phyloP scores from a whole-genome alignment of 2,113 vertebrate genomes.

The Amia ocellicauda region DNA sequence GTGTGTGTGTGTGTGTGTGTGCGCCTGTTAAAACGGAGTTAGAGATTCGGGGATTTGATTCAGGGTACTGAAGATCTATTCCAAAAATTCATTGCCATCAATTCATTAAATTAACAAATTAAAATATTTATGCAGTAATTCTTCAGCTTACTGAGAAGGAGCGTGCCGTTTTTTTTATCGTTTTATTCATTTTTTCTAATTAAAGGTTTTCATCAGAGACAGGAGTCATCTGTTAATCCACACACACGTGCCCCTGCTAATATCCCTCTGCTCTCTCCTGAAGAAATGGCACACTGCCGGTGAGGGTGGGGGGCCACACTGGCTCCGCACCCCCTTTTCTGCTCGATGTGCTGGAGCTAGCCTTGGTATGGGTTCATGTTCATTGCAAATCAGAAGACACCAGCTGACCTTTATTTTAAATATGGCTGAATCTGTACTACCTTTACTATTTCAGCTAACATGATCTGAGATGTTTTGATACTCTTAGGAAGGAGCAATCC shows the following conservation, averaged over 20 bases:
- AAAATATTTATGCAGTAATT: slow-evolving; percentile 48
- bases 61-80: slow-evolving; percentile 33
- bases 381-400: too few relatives aligned
- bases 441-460: too few relatives aligned
- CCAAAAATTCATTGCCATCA: slow-evolving; percentile 38
- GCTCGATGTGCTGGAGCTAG: too few relatives aligned
- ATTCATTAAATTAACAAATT: slow-evolving; percentile 44
- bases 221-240: slow-evolving; percentile 20
- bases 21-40: slow-evolving; percentile 21
- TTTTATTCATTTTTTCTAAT: slow-evolving; percentile 33
- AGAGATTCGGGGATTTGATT: slow-evolving; percentile 48
- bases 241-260: neutral
- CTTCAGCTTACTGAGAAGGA: slow-evolving; percentile 30
- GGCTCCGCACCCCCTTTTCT: too few relatives aligned
- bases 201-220: slow-evolving; percentile 19
- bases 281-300: too few relatives aligned
- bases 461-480: too few relatives aligned
- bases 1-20: slow-evolving; percentile 40
- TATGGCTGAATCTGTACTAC: too few relatives aligned
- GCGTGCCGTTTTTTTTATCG: slow-evolving; percentile 27
- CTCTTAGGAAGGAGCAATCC: too few relatives aligned
- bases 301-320: too few relatives aligned
- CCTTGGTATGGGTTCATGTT: too few relatives aligned
- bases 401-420: too few relatives aligned
- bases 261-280: too few relatives aligned